Evolutionary conservation across 1,140 invertebrate genomes (phyloP).

Genomic region (Latrodectus geometricus): DNA sequence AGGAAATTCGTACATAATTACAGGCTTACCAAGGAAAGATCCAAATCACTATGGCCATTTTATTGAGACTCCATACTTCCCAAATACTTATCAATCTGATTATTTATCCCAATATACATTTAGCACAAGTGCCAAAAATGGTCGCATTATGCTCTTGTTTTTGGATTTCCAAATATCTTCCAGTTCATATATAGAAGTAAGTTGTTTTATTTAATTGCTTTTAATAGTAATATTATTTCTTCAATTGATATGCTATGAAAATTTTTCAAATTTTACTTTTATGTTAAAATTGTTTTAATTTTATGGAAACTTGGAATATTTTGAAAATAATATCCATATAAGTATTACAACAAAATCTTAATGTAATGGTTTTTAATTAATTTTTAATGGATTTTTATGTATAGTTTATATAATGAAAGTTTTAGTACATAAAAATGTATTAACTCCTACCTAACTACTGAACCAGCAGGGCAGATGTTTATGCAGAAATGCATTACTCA

Average conservation of each 20-base stretch:
- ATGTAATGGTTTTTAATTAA: too few relatives aligned
- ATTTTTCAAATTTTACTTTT: background rate
- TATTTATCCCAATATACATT: constrained; percentile 20
- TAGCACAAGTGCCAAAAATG: background rate
- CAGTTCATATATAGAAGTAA: constrained; percentile 19
- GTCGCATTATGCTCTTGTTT: constrained; percentile 35
- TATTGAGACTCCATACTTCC: constrained; percentile 40
- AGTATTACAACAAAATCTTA: too few relatives aligned
- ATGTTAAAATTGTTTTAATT: background rate
- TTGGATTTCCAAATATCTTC: constrained; percentile 22
- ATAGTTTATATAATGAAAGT: too few relatives aligned
- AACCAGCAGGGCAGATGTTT: too few relatives aligned
- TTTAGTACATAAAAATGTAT: too few relatives aligned
- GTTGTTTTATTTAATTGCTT: background rate
- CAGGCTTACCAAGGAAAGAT: constrained; percentile 5
- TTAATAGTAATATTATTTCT: background rate
- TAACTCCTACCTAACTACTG: too few relatives aligned
- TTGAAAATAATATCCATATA: too few relatives aligned
- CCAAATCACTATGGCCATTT: background rate
- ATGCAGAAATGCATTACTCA: too few relatives aligned
- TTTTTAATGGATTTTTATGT: too few relatives aligned
- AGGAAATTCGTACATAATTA: constrained; percentile 39
- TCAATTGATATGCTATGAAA: too few relatives aligned
- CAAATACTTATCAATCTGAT: background rate
- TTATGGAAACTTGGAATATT: too few relatives aligned